Evolutionary conservation across 1,140 invertebrate species (phyloP), one percentile per base, ranked within the genome.

Genomic region (Globodera ellingtonae): DNA sequence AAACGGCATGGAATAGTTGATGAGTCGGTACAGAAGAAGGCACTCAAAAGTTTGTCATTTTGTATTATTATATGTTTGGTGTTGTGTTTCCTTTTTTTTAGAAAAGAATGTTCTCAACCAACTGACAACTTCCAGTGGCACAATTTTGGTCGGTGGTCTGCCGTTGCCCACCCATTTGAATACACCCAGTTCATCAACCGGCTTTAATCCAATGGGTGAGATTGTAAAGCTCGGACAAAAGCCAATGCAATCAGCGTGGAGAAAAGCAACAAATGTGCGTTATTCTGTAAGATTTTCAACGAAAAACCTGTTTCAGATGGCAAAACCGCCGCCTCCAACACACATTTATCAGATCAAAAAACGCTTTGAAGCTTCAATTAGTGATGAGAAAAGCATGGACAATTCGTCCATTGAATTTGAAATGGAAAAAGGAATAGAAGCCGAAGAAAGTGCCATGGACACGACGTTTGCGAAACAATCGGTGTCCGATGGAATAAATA

Each of bases 161-260:
- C 80, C 80, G 24, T 62, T 79, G 18, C 72, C 80, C n/a, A 81
- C 78, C 2, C 62, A 47, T 66, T 59, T 78, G 9, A 13, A 10
- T n/a, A 50, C 47, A 35, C 48, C 79, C n/a, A 47, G 15, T 35
- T 69, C 66, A 81, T 78, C 73, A 44, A 18, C 9, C 35, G 79
- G 56, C 8, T 81, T 52, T 21, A 72, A 81, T 52, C 80, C 80
- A n/a, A 50, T 81, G 44, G 79, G 47, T 24, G 46, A 56, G 6
- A 71, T 76, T 8, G 80, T 81, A 4, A 59, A 70, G 52, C 71
- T 81, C 50, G 80, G 80, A 35, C 62, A 81, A 10, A 81, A 81
- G 67, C 80, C 80, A 9, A 50, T 81, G 24, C 79, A 75, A 6
- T 69, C 56, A 21, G 80, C 80, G 35, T 81, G 59, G 47, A 66